A percentile compares a stretch with the other conserved stretches of the same genome.
These are phyloP conservation scores for Platycheirus rosarum DNA, from an alignment of 2,888 invertebrate species.

Conservation along the genomic window DNA sequence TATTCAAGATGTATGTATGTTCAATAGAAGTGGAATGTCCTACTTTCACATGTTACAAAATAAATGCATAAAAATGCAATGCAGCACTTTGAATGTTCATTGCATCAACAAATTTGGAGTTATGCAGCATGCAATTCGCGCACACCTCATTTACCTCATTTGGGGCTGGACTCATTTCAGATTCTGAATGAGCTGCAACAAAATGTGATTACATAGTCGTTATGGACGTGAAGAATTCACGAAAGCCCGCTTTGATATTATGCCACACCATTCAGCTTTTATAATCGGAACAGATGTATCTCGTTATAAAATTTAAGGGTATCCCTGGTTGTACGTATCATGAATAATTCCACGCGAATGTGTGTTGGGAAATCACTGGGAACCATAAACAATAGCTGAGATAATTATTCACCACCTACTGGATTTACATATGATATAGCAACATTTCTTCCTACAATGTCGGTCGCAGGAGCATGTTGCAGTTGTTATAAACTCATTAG, in stretches of 20 bases:
- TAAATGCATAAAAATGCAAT: conserved; percentile 40
- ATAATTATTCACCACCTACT: too few relatives aligned
- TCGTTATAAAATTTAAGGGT: conserved; percentile 33
- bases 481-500: too few relatives aligned
- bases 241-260: conserved; percentile 41
- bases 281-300: conserved; percentile 30
- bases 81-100: conserved; percentile 14
- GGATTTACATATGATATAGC: too few relatives aligned
- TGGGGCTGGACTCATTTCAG: conserved; percentile 37
- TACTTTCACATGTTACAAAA: conserved; percentile 54
- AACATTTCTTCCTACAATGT: too few relatives aligned
- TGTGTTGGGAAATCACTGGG: too few relatives aligned
- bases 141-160: conserved; percentile 53
- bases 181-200: conserved; percentile 54
- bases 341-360: too few relatives aligned
- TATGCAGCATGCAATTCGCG: conserved; percentile 55
- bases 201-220: conserved; percentile 57
- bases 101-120: conserved; percentile 36
- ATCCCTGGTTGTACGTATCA: not conserved
- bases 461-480: too few relatives aligned
- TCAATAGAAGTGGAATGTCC: conserved; percentile 11
- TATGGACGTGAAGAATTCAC: conserved; percentile 37
- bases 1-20: conserved; percentile 30
- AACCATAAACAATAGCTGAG: too few relatives aligned
- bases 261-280: conserved; percentile 33